phyloP scores from a whole-genome alignment of 2,797 vertebrate genomes.

The Eutrigla gurnardus region DNA sequence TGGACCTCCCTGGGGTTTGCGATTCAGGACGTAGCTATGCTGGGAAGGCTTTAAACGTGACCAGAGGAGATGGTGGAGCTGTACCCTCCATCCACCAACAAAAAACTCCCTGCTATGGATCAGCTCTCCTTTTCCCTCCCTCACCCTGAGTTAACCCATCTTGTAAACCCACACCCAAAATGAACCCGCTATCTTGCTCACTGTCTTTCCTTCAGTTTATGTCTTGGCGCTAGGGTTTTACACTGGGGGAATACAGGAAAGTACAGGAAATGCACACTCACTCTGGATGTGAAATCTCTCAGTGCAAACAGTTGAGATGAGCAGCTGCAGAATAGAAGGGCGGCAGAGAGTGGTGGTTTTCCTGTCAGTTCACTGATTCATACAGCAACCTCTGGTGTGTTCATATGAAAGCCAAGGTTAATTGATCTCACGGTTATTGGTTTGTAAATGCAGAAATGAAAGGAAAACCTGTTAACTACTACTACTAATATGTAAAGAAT shows the following conservation, averaged over 20 bases:
- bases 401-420: not conserved
- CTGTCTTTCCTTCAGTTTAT: slow-evolving; percentile 8
- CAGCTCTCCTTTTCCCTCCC: not conserved
- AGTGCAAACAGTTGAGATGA: slow-evolving; percentile 19
- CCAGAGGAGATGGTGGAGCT: slow-evolving; percentile 5
- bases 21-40: not conserved
- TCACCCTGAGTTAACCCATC: not conserved
- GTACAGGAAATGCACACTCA: slow-evolving; percentile 27
- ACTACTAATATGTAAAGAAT: not conserved
- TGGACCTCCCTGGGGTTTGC: slow-evolving; percentile 20
- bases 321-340: slow-evolving; percentile 15
- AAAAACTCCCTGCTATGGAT: slow-evolving; percentile 4
- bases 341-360: slow-evolving; percentile 62
- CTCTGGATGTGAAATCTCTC: slow-evolving; percentile 12
- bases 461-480: not conserved
- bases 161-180: slow-evolving; percentile 20
- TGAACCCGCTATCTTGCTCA: not conserved
- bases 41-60: slow-evolving; percentile 14
- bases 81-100: not conserved
- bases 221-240: not conserved
- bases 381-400: not conserved
- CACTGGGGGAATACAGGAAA: not conserved
- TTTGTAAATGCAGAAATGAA: not conserved
- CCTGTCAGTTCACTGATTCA: slow-evolving; percentile 71
- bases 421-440: not conserved